Conservation (phyloP, 2,797 vertebrate species). For the Acipenser oxyrinchus region DNA sequence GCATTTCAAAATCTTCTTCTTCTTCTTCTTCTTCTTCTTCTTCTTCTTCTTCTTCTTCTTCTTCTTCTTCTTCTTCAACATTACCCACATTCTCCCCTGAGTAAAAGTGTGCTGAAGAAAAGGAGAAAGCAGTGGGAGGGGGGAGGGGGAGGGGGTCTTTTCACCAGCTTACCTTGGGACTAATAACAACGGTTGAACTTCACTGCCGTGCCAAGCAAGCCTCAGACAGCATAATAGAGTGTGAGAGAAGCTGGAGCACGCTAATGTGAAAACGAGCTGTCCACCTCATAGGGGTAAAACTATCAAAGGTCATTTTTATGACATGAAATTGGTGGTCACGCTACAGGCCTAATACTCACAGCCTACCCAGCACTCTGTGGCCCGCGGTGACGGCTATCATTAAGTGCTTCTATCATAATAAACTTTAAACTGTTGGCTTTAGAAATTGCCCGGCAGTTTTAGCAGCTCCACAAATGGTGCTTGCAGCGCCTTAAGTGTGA, state of each 20-base stretch:
- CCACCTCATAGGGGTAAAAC: constrained; percentile 77
- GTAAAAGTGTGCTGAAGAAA: constrained; percentile 28
- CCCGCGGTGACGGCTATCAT: constrained; percentile 78
- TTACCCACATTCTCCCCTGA: background rate
- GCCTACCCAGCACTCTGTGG: constrained; percentile 73
- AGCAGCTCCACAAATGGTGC: constrained; percentile 71
- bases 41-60: too few relatives aligned
- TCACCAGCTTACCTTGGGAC: constrained; percentile 43
- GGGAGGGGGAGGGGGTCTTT: constrained; percentile 21
- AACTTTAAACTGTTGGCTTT: constrained; percentile 85
- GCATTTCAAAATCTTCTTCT: too few relatives aligned
- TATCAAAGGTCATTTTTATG: constrained; percentile 77
- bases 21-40: too few relatives aligned
- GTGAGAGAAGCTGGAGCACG: constrained; percentile 70
- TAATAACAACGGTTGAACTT: constrained; percentile 73
- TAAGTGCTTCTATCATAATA: constrained; percentile 84
- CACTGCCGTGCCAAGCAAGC: constrained; percentile 71
- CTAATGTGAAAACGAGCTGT: constrained; percentile 76
- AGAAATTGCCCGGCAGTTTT: constrained; percentile 76
- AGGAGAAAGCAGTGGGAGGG: constrained; percentile 29
- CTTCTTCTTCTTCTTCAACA: too few relatives aligned
- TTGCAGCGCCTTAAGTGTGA: constrained; percentile 76
- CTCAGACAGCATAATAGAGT: constrained; percentile 76
- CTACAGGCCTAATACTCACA: constrained; percentile 78
- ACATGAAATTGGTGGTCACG: constrained; percentile 79